Percentiles rank a stretch among this genome's conserved stretches.
These are phyloP conservation scores for Cepaea nemoralis DNA, from an alignment of 1,140 invertebrate species.

Conservation along the genomic window DNA sequence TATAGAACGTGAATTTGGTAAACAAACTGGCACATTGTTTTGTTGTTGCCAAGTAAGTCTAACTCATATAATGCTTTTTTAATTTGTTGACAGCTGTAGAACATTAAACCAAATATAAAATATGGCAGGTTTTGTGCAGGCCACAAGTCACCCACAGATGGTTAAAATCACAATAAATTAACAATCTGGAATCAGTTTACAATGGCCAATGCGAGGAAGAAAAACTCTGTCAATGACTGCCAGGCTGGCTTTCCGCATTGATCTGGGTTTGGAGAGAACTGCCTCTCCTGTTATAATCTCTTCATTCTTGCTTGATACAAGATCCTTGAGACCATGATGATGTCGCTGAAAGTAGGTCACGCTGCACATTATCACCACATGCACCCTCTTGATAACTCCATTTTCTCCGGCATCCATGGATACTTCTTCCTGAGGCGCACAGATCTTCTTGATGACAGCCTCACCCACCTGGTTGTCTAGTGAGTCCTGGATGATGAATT, in stretches of 20 bases:
- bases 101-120: too few relatives aligned
- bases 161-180: constrained; percentile 22
- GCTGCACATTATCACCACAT: constrained; percentile 77
- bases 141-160: too few relatives aligned
- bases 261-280: constrained; percentile 51
- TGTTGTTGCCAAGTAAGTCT: too few relatives aligned
- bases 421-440: constrained; percentile 62
- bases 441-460: constrained; percentile 48
- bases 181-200: constrained; percentile 48
- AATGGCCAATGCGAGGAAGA: constrained; percentile 51
- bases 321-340: constrained; percentile 70
- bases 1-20: too few relatives aligned
- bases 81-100: too few relatives aligned
- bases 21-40: too few relatives aligned
- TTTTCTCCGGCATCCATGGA: constrained; percentile 66
- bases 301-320: constrained; percentile 49
- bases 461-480: constrained; percentile 74
- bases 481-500: constrained; percentile 79
- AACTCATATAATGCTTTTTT: too few relatives aligned
- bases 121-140: too few relatives aligned
- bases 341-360: constrained; percentile 78
- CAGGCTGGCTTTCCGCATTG: constrained; percentile 46
- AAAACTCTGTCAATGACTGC: constrained; percentile 52
- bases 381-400: constrained; percentile 77
- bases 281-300: constrained; percentile 55